A percentile compares a stretch with the other conserved stretches of the same genome.
Evolutionary conservation across 2,888 invertebrate genomes (phyloP).

Genomic region (Volucella inflata): DNA sequence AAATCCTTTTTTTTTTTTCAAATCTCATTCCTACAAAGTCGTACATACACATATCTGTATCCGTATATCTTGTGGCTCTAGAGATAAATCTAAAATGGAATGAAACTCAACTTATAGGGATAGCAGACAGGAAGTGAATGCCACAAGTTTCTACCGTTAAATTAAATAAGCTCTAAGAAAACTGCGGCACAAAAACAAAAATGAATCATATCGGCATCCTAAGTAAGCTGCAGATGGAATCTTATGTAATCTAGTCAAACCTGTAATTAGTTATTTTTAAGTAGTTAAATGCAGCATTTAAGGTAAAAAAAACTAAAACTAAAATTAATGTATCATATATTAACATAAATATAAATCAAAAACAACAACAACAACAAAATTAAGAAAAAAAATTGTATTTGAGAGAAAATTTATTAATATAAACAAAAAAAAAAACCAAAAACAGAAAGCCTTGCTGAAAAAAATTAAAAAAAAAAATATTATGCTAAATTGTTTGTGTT

Average conservation of each 20-base stretch:
- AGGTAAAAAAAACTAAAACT: constrained; percentile 41
- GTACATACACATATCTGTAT: no score
- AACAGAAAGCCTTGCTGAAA: constrained; percentile 47
- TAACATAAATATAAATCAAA: constrained; percentile 35
- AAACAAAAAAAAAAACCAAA: constrained; percentile 52
- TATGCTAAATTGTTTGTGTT: constrained; percentile 8
- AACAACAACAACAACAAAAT: constrained; percentile 36
- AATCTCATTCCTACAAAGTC: no score
- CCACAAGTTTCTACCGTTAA: constrained; percentile 15
- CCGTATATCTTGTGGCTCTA: no score
- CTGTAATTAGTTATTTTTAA: constrained; percentile 63
- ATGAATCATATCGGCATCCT: constrained; percentile 39
- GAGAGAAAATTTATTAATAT: constrained; percentile 39
- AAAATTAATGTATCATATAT: constrained; percentile 45
- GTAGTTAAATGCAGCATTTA: constrained; percentile 42
- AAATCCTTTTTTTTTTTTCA: constrained; percentile 32
- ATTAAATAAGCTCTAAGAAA: constrained; percentile 13
- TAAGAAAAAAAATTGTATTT: constrained; percentile 17
- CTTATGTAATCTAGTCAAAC: constrained; percentile 21
- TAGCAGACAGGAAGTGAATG: background rate
- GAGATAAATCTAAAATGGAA: no score
- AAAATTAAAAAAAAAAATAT: constrained; percentile 11
- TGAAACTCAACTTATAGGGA: background rate
- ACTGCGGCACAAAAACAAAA: constrained; percentile 30
- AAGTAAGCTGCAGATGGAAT: constrained; percentile 32